Conservation (phyloP, 92 coral and sea anemone genomes). For the Porites rus region DNA sequence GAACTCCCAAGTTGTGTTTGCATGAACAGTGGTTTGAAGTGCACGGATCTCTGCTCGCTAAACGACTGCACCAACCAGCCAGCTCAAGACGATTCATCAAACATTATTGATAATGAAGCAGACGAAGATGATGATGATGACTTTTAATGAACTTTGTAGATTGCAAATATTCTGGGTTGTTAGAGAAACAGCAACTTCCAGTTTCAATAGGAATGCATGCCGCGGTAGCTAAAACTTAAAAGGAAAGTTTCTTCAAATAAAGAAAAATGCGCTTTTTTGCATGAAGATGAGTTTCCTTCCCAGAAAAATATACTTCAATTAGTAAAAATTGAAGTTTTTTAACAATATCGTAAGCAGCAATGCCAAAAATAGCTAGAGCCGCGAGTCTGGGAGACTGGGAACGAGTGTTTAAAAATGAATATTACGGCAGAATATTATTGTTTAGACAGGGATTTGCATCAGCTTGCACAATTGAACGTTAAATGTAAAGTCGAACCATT, state of each 20-base stretch:
- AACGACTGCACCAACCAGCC: too few species aligned
- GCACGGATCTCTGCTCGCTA: too few species aligned
- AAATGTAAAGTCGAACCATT: background rate
- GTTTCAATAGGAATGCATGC: slow-evolving; percentile 15
- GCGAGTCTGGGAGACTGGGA: background rate
- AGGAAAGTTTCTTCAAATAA: too few species aligned
- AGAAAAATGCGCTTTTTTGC: too few species aligned
- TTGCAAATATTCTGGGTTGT: background rate
- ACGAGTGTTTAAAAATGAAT: background rate
- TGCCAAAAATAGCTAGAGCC: background rate
- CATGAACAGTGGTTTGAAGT: too few species aligned
- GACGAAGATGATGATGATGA: too few species aligned
- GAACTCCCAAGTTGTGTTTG: background rate
- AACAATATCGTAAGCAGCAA: background rate
- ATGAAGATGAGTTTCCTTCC: too few species aligned
- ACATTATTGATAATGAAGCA: too few species aligned
- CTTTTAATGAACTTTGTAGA: too few species aligned
- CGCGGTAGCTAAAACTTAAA: background rate
- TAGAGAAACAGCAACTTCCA: slow-evolving; percentile 12
- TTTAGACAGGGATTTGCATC: too few species aligned
- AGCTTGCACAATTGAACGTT: too few species aligned
- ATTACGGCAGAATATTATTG: background rate
- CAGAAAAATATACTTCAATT: background rate
- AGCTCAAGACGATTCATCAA: too few species aligned
- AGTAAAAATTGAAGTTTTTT: background rate